Evolutionary conservation across 2,888 invertebrate species (phyloP).

Genomic region (Thyatira batis): DNA sequence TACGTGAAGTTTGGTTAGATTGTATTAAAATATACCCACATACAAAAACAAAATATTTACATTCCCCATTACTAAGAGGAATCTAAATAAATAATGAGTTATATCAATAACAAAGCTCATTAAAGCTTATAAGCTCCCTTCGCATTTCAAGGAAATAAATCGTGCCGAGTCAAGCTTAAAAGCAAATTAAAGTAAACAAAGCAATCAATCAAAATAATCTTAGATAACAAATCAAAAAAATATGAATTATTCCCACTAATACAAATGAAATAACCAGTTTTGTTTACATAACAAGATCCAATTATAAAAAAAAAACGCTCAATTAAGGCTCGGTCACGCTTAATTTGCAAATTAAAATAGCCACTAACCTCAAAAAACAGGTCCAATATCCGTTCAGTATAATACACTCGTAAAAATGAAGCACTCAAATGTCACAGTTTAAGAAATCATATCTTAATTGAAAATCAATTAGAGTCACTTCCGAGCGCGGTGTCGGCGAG

Average conservation of each 20-base stretch:
- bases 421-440: constrained; percentile 10
- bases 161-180: neutral
- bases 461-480: constrained; percentile 37
- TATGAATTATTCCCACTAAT: neutral
- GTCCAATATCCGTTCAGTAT: constrained; percentile 37
- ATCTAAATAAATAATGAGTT: neutral
- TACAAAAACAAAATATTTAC: neutral
- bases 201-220: neutral
- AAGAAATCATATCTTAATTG: neutral
- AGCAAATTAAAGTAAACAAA: neutral
- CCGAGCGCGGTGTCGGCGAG: constrained; percentile 45
- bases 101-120: neutral
- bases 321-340: constrained; percentile 22
- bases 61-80: neutral
- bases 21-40: neutral
- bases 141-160: neutral
- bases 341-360: constrained; percentile 17
- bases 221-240: neutral
- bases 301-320: constrained; percentile 6
- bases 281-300: neutral
- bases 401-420: constrained; percentile 34
- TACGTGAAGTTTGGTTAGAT: no score
- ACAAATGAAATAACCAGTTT: neutral
- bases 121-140: neutral
- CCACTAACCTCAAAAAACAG: constrained; percentile 10